Evolutionary conservation across 2,888 invertebrate genomes (phyloP).

Genomic region (Pseudoips prasinana): DNA sequence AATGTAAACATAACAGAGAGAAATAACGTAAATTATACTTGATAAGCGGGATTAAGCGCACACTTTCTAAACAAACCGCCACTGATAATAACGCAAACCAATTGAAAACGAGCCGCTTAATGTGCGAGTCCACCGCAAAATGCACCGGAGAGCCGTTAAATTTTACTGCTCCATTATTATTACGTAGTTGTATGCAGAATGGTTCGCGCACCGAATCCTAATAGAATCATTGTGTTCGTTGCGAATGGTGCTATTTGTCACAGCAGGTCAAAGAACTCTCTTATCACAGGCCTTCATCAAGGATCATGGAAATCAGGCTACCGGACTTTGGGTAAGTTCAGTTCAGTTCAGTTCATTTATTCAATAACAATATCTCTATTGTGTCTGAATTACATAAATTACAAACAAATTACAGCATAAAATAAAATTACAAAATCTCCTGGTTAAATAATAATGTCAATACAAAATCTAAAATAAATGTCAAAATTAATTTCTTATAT

Average conservation of each 20-base stretch:
- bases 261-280: slow-evolving; percentile 37
- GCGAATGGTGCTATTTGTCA: slow-evolving; percentile 49
- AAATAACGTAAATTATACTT: no score
- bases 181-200: slow-evolving; percentile 45
- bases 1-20: no score
- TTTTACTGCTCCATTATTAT: slow-evolving; percentile 47
- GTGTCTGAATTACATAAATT: no score
- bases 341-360: no score
- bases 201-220: slow-evolving; percentile 60
- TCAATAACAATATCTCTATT: no score
- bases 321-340: slow-evolving; percentile 32
- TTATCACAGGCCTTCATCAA: slow-evolving; percentile 22
- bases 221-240: slow-evolving; percentile 60
- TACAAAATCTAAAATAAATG: no score
- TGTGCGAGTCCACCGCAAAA: slow-evolving; percentile 28
- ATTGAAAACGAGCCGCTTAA: slow-evolving; percentile 15
- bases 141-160: slow-evolving; percentile 42
- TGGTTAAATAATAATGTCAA: no score
- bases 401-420: no score
- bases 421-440: no score
- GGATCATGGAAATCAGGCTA: slow-evolving; percentile 34
- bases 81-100: slow-evolving; percentile 7
- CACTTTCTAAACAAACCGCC: no score
- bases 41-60: no score
- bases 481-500: no score